phyloP scores from a whole-genome alignment of 2,888 invertebrate species.

The Lathronympha strigana region DNA sequence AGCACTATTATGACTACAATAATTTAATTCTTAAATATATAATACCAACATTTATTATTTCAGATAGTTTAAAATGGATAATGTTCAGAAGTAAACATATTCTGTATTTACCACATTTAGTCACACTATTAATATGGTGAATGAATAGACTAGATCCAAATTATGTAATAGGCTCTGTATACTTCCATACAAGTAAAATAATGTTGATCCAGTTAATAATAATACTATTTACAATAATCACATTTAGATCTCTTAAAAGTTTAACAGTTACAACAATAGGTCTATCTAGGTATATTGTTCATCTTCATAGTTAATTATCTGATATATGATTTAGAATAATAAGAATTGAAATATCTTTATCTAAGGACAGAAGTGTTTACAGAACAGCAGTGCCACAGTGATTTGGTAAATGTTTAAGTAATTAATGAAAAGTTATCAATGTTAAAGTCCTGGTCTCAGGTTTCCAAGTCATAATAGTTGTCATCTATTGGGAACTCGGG shows the following conservation, averaged over 20 bases:
- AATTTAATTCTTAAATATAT: constrained; percentile 35
- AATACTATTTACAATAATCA: constrained; percentile 15
- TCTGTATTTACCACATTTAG: constrained; percentile 4
- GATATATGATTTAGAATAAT: background rate
- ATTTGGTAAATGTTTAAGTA: constrained; percentile 36
- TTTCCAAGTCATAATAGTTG: constrained; percentile 74
- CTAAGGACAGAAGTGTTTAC: constrained; percentile 27
- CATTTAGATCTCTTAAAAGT: constrained; percentile 29
- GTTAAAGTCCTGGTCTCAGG: constrained; percentile 58
- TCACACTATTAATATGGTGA: background rate
- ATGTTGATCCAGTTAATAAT: constrained; percentile 3
- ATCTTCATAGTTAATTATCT: constrained; percentile 16
- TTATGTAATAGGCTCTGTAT: background rate
- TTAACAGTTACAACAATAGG: constrained; percentile 34
- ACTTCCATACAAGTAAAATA: background rate
- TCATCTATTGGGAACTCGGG: constrained; percentile 68
- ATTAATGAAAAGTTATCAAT: constrained; percentile 45
- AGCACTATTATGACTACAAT: constrained; percentile 32
- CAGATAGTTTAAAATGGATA: background rate
- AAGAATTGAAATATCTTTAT: constrained; percentile 21
- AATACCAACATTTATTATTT: constrained; percentile 19
- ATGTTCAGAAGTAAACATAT: too few species aligned
- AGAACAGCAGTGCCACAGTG: constrained; percentile 26
- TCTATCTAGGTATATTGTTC: constrained; percentile 32
- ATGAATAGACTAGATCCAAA: constrained; percentile 18